A percentile compares a stretch with the other conserved stretches of the same genome.
These are phyloP conservation scores for Caiman crocodilus DNA, from an alignment of 2,797 vertebrate genomes.

Conservation along the genomic window DNA sequence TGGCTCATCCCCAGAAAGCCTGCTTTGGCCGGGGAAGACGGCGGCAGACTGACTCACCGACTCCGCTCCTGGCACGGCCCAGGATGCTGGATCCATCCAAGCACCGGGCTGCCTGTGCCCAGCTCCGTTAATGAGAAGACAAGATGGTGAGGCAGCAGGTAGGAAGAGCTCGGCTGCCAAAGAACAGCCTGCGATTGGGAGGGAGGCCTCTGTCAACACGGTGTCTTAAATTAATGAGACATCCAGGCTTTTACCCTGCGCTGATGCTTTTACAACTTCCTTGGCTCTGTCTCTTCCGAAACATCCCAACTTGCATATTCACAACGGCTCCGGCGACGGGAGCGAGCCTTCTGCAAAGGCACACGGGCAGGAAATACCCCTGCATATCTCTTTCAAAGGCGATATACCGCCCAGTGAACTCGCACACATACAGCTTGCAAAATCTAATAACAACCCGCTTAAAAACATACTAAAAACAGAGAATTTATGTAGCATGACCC, in stretches of 20 bases:
- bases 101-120: neutral
- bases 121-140: too few relatives aligned
- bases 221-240: neutral
- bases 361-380: too few relatives aligned
- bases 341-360: neutral
- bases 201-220: neutral
- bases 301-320: neutral
- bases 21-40: neutral
- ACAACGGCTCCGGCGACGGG: neutral
- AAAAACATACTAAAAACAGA: slow-evolving; percentile 80
- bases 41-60: neutral
- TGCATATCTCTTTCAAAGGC: neutral
- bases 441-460: slow-evolving; percentile 73
- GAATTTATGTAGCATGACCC: slow-evolving; percentile 87
- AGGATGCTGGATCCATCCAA: neutral
- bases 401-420: accelerated
- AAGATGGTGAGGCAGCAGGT: neutral
- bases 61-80: neutral
- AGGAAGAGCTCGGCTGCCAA: neutral
- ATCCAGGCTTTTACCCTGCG: neutral
- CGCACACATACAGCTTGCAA: slow-evolving; percentile 30
- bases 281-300: neutral
- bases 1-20: neutral
- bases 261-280: neutral
- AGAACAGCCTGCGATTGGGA: neutral